Conservation (phyloP, 2,113 vertebrate species). For the Phaetusa simplex region DNA sequence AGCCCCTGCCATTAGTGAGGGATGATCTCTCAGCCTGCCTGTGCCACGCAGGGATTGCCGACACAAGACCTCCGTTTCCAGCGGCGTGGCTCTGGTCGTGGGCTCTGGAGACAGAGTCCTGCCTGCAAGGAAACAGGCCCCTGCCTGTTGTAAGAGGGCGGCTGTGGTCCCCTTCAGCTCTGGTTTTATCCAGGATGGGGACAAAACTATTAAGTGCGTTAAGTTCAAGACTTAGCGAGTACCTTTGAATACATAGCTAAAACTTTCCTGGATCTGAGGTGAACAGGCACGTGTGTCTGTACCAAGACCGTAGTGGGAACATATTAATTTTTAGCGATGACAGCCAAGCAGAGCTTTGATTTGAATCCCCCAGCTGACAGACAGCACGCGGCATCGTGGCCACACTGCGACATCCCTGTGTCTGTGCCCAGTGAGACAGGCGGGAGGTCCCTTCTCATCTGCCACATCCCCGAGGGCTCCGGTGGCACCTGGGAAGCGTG, state of each 20-base stretch:
- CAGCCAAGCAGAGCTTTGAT: neutral
- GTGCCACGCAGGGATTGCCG: neutral
- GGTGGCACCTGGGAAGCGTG: neutral
- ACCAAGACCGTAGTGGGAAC: neutral
- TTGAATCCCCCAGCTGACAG: neutral
- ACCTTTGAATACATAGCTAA: neutral
- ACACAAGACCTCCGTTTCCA: neutral
- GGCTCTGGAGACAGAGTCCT: neutral
- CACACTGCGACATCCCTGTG: neutral
- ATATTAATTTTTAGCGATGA: accelerated
- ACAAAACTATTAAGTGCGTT: neutral
- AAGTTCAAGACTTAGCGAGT: neutral
- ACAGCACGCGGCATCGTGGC: neutral
- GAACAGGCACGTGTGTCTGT: neutral
- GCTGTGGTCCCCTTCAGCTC: neutral
- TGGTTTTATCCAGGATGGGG: neutral
- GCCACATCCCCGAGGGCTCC: accelerated
- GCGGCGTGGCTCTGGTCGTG: neutral
- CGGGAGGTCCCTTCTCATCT: neutral
- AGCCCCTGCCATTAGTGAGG: neutral
- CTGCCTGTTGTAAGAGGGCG: neutral
- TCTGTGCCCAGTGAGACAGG: neutral
- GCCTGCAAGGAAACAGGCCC: neutral
- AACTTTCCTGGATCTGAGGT: neutral
- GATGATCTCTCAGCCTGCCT: neutral